Percentiles rank a stretch among this genome's conserved stretches.
Conservation (phyloP, 2,888 invertebrate species). For the Microchrysa polita region DNA sequence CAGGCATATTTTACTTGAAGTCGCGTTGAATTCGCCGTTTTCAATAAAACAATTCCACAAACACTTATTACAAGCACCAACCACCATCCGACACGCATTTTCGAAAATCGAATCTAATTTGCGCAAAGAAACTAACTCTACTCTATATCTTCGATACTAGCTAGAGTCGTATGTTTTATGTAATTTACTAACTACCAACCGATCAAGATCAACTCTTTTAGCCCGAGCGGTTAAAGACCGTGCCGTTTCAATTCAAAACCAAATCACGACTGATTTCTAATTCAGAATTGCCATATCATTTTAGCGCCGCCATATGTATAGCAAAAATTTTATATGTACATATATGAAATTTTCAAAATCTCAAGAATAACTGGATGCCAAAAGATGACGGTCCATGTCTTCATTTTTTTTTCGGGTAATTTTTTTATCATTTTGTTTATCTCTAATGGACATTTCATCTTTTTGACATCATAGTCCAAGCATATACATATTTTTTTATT, state of each 20-base stretch:
- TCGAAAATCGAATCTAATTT: not conserved
- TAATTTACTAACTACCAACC: not conserved
- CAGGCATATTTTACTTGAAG: constrained; percentile 74
- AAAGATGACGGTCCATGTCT: not conserved
- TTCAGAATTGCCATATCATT: too few relatives aligned
- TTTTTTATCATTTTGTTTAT: too few relatives aligned
- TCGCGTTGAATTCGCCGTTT: constrained; percentile 61
- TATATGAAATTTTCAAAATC: constrained; percentile 14
- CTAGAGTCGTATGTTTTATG: not conserved
- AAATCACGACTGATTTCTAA: not conserved
- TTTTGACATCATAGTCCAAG: too few relatives aligned
- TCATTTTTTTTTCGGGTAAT: too few relatives aligned
- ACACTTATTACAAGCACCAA: constrained; percentile 8
- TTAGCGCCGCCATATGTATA: too few relatives aligned
- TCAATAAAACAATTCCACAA: not conserved
- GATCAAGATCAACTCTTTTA: not conserved
- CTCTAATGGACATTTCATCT: too few relatives aligned
- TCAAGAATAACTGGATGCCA: constrained; percentile 25
- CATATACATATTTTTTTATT: too few relatives aligned
- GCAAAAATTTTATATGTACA: not conserved
- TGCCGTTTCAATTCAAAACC: not conserved
- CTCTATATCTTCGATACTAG: not conserved
- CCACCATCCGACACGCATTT: not conserved
- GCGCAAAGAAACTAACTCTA: not conserved
- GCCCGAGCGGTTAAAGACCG: not conserved